These are phyloP conservation scores for Oscheius onirici DNA, from an alignment of 2,888 invertebrate genomes.

Conservation along the genomic window DNA sequence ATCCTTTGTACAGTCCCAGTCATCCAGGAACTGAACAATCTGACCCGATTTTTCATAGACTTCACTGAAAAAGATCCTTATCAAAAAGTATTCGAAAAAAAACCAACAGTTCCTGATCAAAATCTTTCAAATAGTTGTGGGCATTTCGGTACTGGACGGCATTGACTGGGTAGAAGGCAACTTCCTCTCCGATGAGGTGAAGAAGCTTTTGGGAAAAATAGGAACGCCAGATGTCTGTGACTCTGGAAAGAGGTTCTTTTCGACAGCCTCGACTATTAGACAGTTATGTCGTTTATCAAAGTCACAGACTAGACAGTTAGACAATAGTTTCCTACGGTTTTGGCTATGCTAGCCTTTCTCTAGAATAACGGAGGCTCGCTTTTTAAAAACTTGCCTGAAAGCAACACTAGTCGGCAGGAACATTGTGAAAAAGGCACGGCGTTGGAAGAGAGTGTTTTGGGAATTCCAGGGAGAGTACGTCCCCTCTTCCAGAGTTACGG, in stretches of 20 bases:
- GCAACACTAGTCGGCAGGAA: slow-evolving; percentile 54
- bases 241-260: slow-evolving; percentile 19
- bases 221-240: slow-evolving; percentile 55
- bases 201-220: slow-evolving; percentile 50
- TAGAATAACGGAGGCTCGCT: too few relatives aligned
- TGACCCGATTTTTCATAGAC: slow-evolving; percentile 47
- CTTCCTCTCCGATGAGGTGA: slow-evolving; percentile 44
- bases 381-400: slow-evolving; percentile 32
- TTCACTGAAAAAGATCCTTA: slow-evolving; percentile 32
- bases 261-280: too few relatives aligned
- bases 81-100: background rate
- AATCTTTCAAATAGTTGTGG: slow-evolving; percentile 51
- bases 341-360: too few relatives aligned
- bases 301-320: too few relatives aligned
- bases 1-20: slow-evolving; percentile 34
- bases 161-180: slow-evolving; percentile 52
- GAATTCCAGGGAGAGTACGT: slow-evolving; percentile 58
- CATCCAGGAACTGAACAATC: slow-evolving; percentile 37
- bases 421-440: slow-evolving; percentile 51
- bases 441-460: slow-evolving; percentile 55
- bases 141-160: slow-evolving; percentile 52
- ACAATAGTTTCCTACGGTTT: too few relatives aligned
- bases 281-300: too few relatives aligned
- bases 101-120: slow-evolving; percentile 39
- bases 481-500: slow-evolving; percentile 18